Percentiles rank a stretch among this genome's conserved stretches.
Evolutionary conservation across 2,888 invertebrate genomes (phyloP).

Genomic region (Pherbina coryleti): DNA sequence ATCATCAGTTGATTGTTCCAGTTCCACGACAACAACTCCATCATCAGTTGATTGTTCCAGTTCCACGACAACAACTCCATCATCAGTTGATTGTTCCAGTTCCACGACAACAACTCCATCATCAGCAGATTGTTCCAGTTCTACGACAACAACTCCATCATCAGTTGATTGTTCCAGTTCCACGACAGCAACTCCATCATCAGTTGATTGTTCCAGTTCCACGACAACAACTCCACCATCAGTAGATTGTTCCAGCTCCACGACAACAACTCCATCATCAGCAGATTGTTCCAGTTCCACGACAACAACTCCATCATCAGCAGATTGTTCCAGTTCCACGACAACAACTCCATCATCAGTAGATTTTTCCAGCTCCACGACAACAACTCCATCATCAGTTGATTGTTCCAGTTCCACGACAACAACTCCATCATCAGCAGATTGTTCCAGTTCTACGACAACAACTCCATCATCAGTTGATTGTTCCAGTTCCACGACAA

Average conservation of each 20-base stretch:
- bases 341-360: too few species aligned
- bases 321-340: too few species aligned
- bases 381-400: neutral
- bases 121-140: neutral
- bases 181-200: neutral
- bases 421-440: neutral
- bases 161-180: neutral
- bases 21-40: neutral
- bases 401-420: neutral
- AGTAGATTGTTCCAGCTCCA: too few species aligned
- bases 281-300: too few species aligned
- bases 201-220: neutral
- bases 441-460: neutral
- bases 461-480: neutral
- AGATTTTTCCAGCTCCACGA: neutral
- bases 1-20: neutral
- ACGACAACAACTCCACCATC: neutral
- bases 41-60: neutral
- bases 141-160: neutral
- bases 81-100: neutral
- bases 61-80: neutral
- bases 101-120: neutral
- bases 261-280: too few species aligned
- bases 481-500: neutral
- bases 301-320: too few species aligned